These are phyloP conservation scores for Stenotaenia linearis DNA, from an alignment of 2,888 invertebrate genomes.

Conservation along the genomic window DNA sequence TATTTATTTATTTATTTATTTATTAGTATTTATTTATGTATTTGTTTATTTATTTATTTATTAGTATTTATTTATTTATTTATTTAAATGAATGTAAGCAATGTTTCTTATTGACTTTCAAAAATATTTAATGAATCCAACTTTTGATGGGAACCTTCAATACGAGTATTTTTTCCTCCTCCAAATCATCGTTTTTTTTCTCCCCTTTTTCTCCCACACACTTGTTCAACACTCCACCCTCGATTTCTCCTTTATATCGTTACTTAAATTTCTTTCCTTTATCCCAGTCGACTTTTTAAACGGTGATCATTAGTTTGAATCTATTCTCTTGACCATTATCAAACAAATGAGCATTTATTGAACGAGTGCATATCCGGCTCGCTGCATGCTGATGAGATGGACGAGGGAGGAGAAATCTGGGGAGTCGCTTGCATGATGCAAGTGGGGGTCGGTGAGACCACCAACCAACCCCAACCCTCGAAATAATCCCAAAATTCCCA, in stretches of 20 bases:
- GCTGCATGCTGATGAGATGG: constrained; percentile 11
- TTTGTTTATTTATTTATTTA: constrained; percentile 4
- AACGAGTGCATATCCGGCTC: constrained; percentile 14
- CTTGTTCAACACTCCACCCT: not conserved
- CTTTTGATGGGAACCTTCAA: not conserved
- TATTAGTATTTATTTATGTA: not conserved
- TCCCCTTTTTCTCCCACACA: not conserved
- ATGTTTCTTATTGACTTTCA: not conserved
- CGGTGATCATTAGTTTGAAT: constrained; percentile 10
- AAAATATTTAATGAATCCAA: not conserved
- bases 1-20: not conserved
- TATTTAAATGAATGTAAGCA: not conserved
- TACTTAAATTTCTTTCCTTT: constrained; percentile 10
- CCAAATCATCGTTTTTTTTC: not conserved
- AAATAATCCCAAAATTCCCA: no score
- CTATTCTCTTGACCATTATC: constrained; percentile 15
- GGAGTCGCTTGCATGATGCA: not conserved
- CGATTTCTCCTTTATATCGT: not conserved
- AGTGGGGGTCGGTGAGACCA: no score
- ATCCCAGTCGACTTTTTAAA: constrained; percentile 5
- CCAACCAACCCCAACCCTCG: no score
- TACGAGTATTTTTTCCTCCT: not conserved
- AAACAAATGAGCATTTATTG: constrained; percentile 19
- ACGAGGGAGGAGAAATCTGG: not conserved
- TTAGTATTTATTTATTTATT: not conserved